Evolutionary conservation across 1,140 invertebrate genomes (phyloP), one percentile per base, ranked within the genome.

Genomic region (Drosophila tristis): DNA sequence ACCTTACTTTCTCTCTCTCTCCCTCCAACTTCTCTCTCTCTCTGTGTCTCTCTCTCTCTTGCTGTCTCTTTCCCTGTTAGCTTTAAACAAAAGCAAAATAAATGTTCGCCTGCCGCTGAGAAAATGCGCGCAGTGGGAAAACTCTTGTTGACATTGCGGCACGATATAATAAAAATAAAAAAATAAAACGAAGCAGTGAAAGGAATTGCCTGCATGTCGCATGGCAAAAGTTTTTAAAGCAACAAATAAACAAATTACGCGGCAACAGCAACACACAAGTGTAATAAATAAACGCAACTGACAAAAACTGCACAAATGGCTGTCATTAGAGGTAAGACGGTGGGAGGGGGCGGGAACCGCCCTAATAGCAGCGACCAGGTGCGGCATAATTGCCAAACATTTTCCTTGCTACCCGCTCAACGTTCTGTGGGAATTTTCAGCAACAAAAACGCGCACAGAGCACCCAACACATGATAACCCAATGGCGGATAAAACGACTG

Each of bases 301-400:
- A 86, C 84, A 82, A 86, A 82, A 89, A 85, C 82, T 87, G 81
- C 82, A 85, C 78, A 85, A 85, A 85, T 85, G 67, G 84, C 82
- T 86, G 79, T 89, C 82, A 87, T 86, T 86, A 89, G 78, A 65
- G 67, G 42, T 44, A 78, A 64, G 66, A 77, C 48, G 71, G 47
- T 16, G 74, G 60, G 43, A 15, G 60, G 20, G 44, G 67, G 68
- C 45, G 31, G 59, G 39, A 59, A 51, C 68, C 49, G 50, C 55
- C 72, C 75, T 71, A 75, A 77, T 78, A 74, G 67, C 71, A 67
- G 11, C 35, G 4, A 59, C 64, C 81, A 86, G 81, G 81, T 87
- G 81, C 51, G 74, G 70, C 82, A 81, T 86, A 86, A 86, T 86
- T 86, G 81, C 81, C 74, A 57, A 87, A 78, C 82, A 86, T 82